Percentiles rank a stretch among this genome's conserved stretches.
phyloP scores from a whole-genome alignment of 64 coral and sea anemone genomes.

The Orbicella faveolata region DNA sequence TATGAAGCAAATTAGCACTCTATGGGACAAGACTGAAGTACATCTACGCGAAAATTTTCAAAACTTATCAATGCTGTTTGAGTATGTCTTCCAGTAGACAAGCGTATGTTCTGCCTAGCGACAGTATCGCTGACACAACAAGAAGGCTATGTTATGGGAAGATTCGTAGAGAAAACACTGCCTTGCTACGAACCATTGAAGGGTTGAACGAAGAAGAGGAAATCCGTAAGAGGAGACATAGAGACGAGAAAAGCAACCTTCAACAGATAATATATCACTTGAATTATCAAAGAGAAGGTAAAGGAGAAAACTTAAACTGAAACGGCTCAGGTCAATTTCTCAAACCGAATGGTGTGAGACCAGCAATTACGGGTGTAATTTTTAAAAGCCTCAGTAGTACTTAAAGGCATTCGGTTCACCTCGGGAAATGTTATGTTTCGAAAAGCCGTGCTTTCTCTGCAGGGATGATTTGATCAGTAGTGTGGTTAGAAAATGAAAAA shows the following conservation, averaged over 20 bases:
- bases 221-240: background rate
- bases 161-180: slow-evolving; percentile 1
- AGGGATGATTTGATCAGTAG: too few relatives aligned
- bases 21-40: background rate
- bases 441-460: too few relatives aligned
- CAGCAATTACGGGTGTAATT: too few relatives aligned
- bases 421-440: too few relatives aligned
- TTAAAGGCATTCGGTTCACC: too few relatives aligned
- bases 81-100: background rate
- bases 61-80: background rate
- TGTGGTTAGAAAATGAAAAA: too few relatives aligned
- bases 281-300: slow-evolving; percentile 41
- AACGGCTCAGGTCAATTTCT: too few relatives aligned
- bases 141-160: slow-evolving; percentile 11
- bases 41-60: background rate
- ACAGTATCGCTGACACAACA: background rate
- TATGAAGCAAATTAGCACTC: background rate
- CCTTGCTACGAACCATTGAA: background rate
- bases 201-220: slow-evolving; percentile 6
- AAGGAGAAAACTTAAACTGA: background rate
- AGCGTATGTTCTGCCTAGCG: background rate
- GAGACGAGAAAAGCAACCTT: slow-evolving; percentile 28
- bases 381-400: too few relatives aligned
- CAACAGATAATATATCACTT: slow-evolving; percentile 38
- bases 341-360: too few relatives aligned